Percentiles rank a stretch among this genome's conserved stretches.
Evolutionary conservation across 2,113 vertebrate genomes (phyloP).

Genomic region (Rynchops niger): DNA sequence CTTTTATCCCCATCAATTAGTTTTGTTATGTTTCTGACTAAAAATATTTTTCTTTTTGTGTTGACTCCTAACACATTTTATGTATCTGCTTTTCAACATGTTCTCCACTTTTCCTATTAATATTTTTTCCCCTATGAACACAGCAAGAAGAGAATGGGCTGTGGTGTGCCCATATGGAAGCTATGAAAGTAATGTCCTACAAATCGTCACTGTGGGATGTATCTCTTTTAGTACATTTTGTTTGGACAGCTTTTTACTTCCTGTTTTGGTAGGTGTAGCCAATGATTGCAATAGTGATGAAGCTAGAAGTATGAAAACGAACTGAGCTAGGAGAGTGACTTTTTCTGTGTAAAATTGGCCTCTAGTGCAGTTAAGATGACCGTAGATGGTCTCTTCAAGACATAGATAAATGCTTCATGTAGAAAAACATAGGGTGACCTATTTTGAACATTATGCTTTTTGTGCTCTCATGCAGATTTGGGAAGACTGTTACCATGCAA

Average conservation of each 20-base stretch:
- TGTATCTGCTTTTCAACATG: neutral
- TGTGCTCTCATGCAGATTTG: neutral
- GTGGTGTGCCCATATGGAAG: neutral
- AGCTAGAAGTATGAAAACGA: neutral
- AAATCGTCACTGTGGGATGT: fast-evolving
- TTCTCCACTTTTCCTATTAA: neutral
- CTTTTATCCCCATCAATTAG: neutral
- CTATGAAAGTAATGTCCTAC: fast-evolving
- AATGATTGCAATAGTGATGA: neutral
- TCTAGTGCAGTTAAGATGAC: neutral
- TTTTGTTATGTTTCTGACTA: neutral
- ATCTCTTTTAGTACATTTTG: neutral
- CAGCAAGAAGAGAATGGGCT: neutral
- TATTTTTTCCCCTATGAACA: neutral
- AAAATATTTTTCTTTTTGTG: neutral
- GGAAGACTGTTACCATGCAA: neutral
- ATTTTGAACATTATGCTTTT: neutral
- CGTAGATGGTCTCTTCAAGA: neutral
- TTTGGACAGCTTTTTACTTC: neutral
- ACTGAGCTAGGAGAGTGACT: neutral
- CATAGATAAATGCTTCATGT: neutral
- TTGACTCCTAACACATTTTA: neutral
- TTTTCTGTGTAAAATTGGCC: neutral
- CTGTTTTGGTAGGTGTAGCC: neutral
- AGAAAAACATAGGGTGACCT: neutral